These are phyloP conservation scores for Neodiprion fabricii DNA, from an alignment of 1,140 invertebrate species.

Conservation along the genomic window DNA sequence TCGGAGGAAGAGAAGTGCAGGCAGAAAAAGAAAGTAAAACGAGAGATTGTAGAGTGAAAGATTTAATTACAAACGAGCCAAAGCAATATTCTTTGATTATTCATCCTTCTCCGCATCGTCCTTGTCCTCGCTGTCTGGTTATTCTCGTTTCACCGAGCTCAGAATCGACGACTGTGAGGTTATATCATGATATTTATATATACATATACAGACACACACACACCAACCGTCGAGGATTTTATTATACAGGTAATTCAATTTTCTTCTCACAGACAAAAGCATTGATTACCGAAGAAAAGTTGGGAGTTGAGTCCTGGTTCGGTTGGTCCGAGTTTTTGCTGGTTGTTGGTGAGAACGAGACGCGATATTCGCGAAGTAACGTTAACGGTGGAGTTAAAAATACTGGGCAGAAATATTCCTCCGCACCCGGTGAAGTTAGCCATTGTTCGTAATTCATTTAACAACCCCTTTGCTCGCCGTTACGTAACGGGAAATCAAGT, in stretches of 20 bases:
- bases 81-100: conserved; percentile 7
- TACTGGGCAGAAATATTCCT: background rate
- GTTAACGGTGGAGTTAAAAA: too few species aligned
- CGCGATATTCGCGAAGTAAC: too few species aligned
- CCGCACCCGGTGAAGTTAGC: background rate
- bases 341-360: too few species aligned
- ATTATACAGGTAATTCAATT: conserved; percentile 30
- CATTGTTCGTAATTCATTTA: background rate
- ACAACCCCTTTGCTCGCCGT: background rate
- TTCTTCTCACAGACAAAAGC: conserved; percentile 16
- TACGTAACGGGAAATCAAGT: too few species aligned
- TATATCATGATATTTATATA: too few species aligned
- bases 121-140: conserved; percentile 19
- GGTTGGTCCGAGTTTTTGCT: too few species aligned
- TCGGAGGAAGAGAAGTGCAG: background rate
- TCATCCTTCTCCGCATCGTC: conserved; percentile 28
- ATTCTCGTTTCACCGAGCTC: background rate
- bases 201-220: too few species aligned
- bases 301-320: too few species aligned
- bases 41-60: conserved; percentile 11
- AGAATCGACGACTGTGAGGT: too few species aligned
- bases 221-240: conserved; percentile 25
- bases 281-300: too few species aligned
- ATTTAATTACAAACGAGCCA: background rate
- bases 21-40: conserved; percentile 8